Percentiles rank a stretch among this genome's conserved stretches.
Conservation (phyloP, 2,113 vertebrate species). For the Lycocorax pyrrhopterus region DNA sequence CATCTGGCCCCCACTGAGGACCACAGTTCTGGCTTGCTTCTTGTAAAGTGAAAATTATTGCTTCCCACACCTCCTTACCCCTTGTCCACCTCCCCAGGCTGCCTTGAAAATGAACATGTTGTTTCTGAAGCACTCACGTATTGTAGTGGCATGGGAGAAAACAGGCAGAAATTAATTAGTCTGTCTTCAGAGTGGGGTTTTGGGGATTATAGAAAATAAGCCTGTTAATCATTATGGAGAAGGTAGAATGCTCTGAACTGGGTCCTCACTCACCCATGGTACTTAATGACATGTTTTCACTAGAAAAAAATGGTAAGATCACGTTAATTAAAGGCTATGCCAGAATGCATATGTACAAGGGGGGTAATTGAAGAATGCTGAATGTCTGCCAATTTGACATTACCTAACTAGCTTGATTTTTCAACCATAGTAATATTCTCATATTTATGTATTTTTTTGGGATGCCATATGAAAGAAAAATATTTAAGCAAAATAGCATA, state of each 20-base stretch:
- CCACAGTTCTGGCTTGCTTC: background rate
- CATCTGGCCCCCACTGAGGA: background rate
- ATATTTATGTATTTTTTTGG: background rate
- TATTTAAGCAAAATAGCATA: background rate
- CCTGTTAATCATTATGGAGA: conserved; percentile 2
- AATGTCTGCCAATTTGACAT: conserved; percentile 16
- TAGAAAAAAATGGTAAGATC: background rate
- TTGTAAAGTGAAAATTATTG: background rate
- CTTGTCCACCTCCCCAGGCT: background rate
- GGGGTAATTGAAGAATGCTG: conserved; percentile 18
- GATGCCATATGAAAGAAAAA: background rate
- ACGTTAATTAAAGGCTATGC: conserved; percentile 21
- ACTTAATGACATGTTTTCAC: conserved; percentile 36
- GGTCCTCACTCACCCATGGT: background rate
- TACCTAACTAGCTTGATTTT: conserved; percentile 45
- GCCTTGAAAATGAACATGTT: background rate
- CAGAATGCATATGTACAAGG: conserved; percentile 19
- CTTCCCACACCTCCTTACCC: background rate
- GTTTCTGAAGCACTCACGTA: background rate
- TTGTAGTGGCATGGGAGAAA: background rate
- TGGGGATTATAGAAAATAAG: conserved; percentile 37
- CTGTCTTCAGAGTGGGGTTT: background rate
- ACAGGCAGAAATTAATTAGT: conserved; percentile 38
- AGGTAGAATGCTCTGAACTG: conserved; percentile 1
- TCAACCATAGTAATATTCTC: background rate